These are phyloP conservation scores for Pogonomyrmex barbatus DNA, from an alignment of 1,140 invertebrate species.

Conservation along the genomic window DNA sequence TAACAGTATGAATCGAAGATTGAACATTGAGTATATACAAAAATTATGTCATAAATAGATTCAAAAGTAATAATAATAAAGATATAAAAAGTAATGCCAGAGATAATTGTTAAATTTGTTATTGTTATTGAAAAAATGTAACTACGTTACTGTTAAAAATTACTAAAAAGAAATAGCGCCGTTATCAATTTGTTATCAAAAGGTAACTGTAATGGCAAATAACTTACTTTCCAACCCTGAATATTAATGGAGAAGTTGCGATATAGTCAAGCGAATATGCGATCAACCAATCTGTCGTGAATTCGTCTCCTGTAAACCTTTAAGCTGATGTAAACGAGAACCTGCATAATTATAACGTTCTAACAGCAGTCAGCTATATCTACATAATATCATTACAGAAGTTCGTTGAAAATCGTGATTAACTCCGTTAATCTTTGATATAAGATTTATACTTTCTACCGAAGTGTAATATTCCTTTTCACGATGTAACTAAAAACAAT, in stretches of 20 bases:
- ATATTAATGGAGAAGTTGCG: background rate
- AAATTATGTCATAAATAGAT: too few species aligned
- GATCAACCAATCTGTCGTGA: conserved; percentile 5
- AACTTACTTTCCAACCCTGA: too few species aligned
- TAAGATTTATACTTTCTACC: background rate
- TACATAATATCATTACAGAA: conserved; percentile 32
- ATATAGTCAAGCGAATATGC: background rate
- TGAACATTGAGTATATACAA: too few species aligned
- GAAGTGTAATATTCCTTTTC: background rate
- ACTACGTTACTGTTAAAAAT: too few species aligned
- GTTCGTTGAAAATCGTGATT: background rate
- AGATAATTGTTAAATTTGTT: too few species aligned
- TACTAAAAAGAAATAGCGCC: too few species aligned
- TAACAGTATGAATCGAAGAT: too few species aligned
- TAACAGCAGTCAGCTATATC: conserved; percentile 16
- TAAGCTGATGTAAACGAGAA: background rate
- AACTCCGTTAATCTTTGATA: conserved; percentile 1
- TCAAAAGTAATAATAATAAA: too few species aligned
- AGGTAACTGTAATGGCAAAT: too few species aligned
- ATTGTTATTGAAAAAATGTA: too few species aligned
- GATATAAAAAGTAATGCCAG: too few species aligned
- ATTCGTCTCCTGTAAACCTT: conserved; percentile 26
- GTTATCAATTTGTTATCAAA: background rate
- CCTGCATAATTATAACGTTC: conserved; percentile 15
- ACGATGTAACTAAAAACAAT: background rate